Evolutionary conservation across 2,888 invertebrate species (phyloP).

Genomic region (Muschampia plurimacula): DNA sequence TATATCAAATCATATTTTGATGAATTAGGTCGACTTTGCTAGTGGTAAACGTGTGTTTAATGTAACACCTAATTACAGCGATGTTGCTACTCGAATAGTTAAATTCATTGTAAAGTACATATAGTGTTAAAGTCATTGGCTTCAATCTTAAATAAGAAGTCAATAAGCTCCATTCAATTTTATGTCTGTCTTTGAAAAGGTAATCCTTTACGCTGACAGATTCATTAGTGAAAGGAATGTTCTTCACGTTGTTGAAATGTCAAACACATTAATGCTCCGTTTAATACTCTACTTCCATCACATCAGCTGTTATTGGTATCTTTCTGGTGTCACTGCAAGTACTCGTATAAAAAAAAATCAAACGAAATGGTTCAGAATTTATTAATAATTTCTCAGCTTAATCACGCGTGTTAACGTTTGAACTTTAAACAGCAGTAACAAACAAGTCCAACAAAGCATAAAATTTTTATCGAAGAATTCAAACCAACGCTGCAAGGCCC

Average conservation of each 20-base stretch:
- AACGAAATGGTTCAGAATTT: too few relatives aligned
- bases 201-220: slow-evolving; percentile 22
- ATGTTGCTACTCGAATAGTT: not conserved
- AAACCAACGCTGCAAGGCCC: slow-evolving; percentile 13
- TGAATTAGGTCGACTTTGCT: slow-evolving; percentile 13
- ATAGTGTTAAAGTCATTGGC: not conserved
- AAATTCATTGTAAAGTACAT: not conserved
- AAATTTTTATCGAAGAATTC: slow-evolving; percentile 40
- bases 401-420: too few relatives aligned
- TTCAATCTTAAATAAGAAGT: not conserved
- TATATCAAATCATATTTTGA: slow-evolving; percentile 1
- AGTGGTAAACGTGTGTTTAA: not conserved
- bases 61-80: not conserved
- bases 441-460: slow-evolving; percentile 37
- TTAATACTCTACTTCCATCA: not conserved
- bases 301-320: not conserved
- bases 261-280: slow-evolving; percentile 58
- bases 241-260: slow-evolving; percentile 54
- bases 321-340: not conserved
- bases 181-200: not conserved
- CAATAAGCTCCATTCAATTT: not conserved
- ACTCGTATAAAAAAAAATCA: not conserved
- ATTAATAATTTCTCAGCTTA: too few relatives aligned
- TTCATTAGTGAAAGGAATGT: slow-evolving; percentile 20
- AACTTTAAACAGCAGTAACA: too few relatives aligned